A percentile compares a stretch with the other conserved stretches of the same genome.
Conservation (phyloP, 2,113 vertebrate species). For the Microtus montanus region DNA sequence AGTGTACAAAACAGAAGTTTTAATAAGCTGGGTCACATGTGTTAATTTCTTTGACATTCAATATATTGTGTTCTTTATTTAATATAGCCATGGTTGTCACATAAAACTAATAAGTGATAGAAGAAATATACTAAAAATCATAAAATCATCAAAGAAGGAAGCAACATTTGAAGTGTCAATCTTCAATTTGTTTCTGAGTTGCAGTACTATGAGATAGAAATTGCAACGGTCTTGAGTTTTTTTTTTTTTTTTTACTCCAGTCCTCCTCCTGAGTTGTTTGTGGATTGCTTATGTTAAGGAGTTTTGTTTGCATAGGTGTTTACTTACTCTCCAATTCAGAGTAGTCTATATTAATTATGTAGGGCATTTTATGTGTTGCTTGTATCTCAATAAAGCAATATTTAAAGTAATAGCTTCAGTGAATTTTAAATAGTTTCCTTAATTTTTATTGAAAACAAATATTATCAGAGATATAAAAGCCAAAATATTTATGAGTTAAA, state of each 20-base stretch:
- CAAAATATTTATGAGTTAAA: neutral
- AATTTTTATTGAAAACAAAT: neutral
- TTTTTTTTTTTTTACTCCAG: neutral
- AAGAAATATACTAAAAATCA: constrained; percentile 22
- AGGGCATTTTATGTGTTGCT: neutral
- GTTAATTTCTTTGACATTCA: neutral
- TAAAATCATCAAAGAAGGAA: neutral
- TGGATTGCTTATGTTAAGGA: neutral
- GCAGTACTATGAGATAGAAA: neutral
- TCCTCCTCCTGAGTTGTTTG: neutral
- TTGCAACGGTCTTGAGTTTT: neutral
- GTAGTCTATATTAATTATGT: neutral
- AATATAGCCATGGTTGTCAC: neutral
- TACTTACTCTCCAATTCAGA: neutral
- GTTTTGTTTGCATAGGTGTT: neutral
- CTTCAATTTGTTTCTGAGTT: neutral
- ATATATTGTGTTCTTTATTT: neutral
- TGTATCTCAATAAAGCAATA: neutral
- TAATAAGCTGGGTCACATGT: neutral
- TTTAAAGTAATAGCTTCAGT: neutral
- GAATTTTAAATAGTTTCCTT: neutral
- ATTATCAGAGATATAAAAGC: neutral
- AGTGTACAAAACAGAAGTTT: neutral
- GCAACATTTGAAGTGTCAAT: neutral
- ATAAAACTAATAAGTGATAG: constrained; percentile 8